phyloP scores from a whole-genome alignment of 2,888 invertebrate species.

The Dasypolia templi region DNA sequence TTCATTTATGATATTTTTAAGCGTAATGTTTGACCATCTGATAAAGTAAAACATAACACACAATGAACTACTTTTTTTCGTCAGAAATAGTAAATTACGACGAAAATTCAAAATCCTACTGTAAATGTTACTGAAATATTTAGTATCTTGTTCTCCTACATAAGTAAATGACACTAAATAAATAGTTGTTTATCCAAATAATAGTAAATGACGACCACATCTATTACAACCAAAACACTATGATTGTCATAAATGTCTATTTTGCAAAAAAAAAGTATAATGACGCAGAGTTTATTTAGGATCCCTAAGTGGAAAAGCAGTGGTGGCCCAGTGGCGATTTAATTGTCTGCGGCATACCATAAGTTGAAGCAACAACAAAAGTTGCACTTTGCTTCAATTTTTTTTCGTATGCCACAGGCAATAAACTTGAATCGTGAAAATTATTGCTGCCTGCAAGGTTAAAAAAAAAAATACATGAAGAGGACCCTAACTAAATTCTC shows the following conservation, averaged over 20 bases:
- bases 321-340: too few species aligned
- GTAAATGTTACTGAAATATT: neutral
- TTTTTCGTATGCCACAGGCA: neutral
- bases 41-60: neutral
- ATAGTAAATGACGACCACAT: neutral
- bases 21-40: neutral
- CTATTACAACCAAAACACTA: neutral
- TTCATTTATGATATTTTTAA: slow-evolving; percentile 31
- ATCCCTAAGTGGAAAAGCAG: too few species aligned
- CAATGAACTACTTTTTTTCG: neutral
- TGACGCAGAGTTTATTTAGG: too few species aligned
- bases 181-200: neutral
- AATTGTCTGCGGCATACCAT: too few species aligned
- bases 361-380: too few species aligned
- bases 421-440: neutral
- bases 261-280: too few species aligned
- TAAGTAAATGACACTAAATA: neutral
- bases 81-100: neutral
- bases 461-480: neutral
- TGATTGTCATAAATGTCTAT: neutral
- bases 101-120: neutral
- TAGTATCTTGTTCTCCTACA: neutral
- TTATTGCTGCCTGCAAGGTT: neutral
- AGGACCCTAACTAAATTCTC: neutral
- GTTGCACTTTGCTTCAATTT: too few species aligned